Percentiles rank a stretch among this genome's conserved stretches.
Evolutionary conservation across 2,113 vertebrate species (phyloP).

Genomic region (Oreochromis aureus): DNA sequence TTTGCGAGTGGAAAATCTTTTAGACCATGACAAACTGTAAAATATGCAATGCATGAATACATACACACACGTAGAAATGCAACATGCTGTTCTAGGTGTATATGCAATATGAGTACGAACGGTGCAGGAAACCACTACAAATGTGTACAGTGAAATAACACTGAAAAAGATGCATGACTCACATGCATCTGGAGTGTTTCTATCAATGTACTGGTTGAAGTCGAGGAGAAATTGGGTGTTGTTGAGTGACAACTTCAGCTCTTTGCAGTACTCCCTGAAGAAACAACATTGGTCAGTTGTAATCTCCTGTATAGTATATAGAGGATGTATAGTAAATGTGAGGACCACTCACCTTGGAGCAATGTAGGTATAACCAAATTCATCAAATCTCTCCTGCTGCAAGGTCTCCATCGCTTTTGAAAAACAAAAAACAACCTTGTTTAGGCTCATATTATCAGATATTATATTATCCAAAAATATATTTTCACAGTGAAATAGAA

Average conservation of each 20-base stretch:
- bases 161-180: slow-evolving; percentile 69
- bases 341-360: slow-evolving; percentile 85
- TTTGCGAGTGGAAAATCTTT: neutral
- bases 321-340: neutral
- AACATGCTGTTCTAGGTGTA: neutral
- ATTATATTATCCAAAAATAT: neutral
- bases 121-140: neutral
- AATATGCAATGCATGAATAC: neutral
- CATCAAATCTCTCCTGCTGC: slow-evolving; percentile 83
- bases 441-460: neutral
- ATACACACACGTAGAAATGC: neutral
- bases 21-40: neutral
- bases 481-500: neutral
- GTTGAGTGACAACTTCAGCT: slow-evolving; percentile 87
- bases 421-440: neutral
- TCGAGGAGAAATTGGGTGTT: slow-evolving; percentile 94
- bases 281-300: slow-evolving; percentile 31
- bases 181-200: slow-evolving; percentile 87
- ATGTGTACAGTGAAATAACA: neutral
- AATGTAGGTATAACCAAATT: slow-evolving; percentile 86
- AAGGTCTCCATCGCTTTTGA: slow-evolving; percentile 83
- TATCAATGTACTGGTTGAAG: slow-evolving; percentile 89
- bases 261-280: slow-evolving; percentile 91
- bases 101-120: neutral
- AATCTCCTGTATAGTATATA: neutral